Evolutionary conservation across 2,113 vertebrate species (phyloP), one percentile per base, ranked within the genome.

Genomic region (Saimiri boliviensis): DNA sequence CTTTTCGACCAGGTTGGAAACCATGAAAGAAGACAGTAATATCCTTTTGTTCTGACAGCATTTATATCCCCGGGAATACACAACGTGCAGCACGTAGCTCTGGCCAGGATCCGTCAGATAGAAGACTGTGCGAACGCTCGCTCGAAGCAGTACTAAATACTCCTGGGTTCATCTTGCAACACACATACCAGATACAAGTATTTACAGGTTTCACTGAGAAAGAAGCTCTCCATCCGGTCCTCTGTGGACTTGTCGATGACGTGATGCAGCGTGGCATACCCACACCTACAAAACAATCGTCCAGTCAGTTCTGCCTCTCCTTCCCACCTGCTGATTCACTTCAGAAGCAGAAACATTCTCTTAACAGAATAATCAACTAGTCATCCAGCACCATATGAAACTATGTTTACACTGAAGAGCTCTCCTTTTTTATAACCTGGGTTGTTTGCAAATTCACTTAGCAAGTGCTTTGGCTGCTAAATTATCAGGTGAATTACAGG

Each of bases 221-320:
- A 99, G 97, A 99, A 99, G 98, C 99, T 99, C 98, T 99, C 99
- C 99, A 99, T 99, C 19, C 99, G 99, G 98, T 99, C 99, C 94
- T 99, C 99, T 98, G 99, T 99, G 32, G 99, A 99, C 98, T 99
- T 99, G 87, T 99, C 99, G 23, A 99, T 99, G 23, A 99, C 99
- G 0, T 99, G 99, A 97, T 99, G 99, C 71, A 99, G 99, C 0
- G 99, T 99, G 90, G 99, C 99, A 5, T 99, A 99, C 20, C 99
- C 99, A 97, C 99, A 99, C 98, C 99, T 99, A 98, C 74, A 94
- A 97, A 40, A 60, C 1, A 87, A 60, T 27, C 14, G 0, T 0
- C 58, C 4, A 0, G 3, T 94, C 35, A 94, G 77, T 2, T 42
- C 47, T 6, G 14, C 56, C 47, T 54, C 12, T 0, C 71, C 32